Base-by-base conservation (phyloP, 2,888 invertebrate genomes). In the Tyria jacobaeae region DNA sequence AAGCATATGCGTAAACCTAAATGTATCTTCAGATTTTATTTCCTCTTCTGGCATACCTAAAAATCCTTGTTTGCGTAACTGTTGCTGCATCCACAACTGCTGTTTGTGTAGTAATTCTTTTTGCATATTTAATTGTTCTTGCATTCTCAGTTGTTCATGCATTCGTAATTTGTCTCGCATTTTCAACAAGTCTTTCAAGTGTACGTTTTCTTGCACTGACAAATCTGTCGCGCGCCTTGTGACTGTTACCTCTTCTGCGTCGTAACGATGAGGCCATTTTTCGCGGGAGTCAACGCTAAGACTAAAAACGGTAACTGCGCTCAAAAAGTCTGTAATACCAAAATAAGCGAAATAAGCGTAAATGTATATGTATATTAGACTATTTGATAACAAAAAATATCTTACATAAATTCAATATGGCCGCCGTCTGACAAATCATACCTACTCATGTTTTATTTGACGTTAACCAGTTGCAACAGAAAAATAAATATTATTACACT, bases 341-440 rank as follows among this genome's bases (percentile, higher is more conserved):
- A n/a, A n/a, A n/a, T n/a, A n/a, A n/a, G n/a, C n/a, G n/a, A n/a
- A n/a, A n/a, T n/a, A n/a, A n/a, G n/a, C n/a, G n/a, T n/a, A n/a
- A n/a, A n/a, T n/a, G n/a, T n/a, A n/a, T n/a, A n/a, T n/a, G n/a
- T n/a, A n/a, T n/a, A n/a, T n/a, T n/a, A n/a, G n/a, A n/a, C n/a
- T n/a, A n/a, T n/a, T n/a, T n/a, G n/a, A n/a, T n/a, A 37, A 37
- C 14, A 37, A 41, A 41, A 35, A 15, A 12, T 14, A 10, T 39
- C 53, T 53, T 14, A 41, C 39, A 41, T 4, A 53, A 39, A 27
- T 27, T 39, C 1, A 37, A 53, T 27, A 53, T 53, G 37, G 15
- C 24, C 25, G 25, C 10, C n/a, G 27, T 17, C 39, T n/a, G 5
- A 41, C 6, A 41, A 53, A 27, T 27, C 53, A 53, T 53, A 44